Evolutionary conservation across 2,113 vertebrate genomes (phyloP).

Genomic region (Lepisosteus osseus): DNA sequence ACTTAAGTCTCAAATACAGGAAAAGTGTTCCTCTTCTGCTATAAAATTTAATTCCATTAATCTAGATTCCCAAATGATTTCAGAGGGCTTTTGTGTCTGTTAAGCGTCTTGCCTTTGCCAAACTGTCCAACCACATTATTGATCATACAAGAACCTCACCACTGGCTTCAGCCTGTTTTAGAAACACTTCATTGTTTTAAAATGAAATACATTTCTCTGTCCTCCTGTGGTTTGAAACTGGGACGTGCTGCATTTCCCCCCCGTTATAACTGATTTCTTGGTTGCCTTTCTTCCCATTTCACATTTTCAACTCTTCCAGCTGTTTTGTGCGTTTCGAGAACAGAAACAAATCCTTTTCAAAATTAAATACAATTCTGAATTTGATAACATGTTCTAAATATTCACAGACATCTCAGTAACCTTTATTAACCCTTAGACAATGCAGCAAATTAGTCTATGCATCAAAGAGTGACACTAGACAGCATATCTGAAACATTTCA

Average conservation of each 20-base stretch:
- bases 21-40: too few species aligned
- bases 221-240: constrained; percentile 41
- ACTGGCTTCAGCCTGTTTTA: constrained; percentile 47
- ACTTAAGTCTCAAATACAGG: too few species aligned
- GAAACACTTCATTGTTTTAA: constrained; percentile 43
- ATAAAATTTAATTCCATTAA: too few species aligned
- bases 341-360: background rate
- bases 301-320: constrained; percentile 13
- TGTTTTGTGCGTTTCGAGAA: background rate
- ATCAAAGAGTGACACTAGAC: constrained; percentile 13
- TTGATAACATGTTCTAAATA: background rate
- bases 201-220: constrained; percentile 39
- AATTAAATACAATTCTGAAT: background rate
- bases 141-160: constrained; percentile 39
- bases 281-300: constrained; percentile 28
- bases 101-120: constrained; percentile 29
- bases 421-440: background rate
- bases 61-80: constrained; percentile 10
- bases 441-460: constrained; percentile 15
- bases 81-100: constrained; percentile 31
- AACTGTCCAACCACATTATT: constrained; percentile 38
- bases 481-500: background rate
- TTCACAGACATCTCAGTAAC: background rate
- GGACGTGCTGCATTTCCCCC: constrained; percentile 33
- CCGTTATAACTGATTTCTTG: background rate